These are phyloP conservation scores for Esox niger DNA, from an alignment of 2,113 vertebrate species.

Conservation along the genomic window DNA sequence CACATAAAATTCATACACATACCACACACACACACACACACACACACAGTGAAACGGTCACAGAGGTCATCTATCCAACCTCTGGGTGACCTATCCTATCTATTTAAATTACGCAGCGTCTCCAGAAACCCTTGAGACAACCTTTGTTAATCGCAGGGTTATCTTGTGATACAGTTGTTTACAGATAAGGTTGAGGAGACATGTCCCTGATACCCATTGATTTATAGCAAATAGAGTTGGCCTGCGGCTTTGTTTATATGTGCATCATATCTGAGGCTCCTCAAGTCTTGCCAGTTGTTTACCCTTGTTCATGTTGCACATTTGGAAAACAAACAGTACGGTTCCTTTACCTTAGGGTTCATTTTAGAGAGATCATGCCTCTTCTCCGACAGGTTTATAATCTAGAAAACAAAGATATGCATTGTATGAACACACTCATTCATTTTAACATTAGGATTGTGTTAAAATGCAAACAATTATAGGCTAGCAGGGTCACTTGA, in stretches of 20 bases:
- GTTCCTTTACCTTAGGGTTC: slow-evolving; percentile 85
- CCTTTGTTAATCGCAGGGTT: not conserved
- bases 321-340: not conserved
- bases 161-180: slow-evolving; percentile 9
- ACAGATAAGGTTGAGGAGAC: not conserved
- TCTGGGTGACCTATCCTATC: no score
- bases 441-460: not conserved
- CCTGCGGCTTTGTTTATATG: not conserved
- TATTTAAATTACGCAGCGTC: no score
- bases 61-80: not conserved
- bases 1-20: not conserved
- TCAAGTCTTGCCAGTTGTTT: not conserved
- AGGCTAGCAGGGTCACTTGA: not conserved
- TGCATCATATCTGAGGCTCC: no score
- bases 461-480: not conserved
- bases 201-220: slow-evolving; percentile 2
- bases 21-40: slow-evolving; percentile 8
- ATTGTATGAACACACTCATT: not conserved
- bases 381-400: slow-evolving; percentile 93
- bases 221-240: not conserved
- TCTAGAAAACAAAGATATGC: slow-evolving; percentile 66
- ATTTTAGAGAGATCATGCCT: slow-evolving; percentile 87
- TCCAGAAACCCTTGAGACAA: not conserved
- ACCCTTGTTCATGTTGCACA: not conserved
- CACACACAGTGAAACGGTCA: not conserved